A percentile compares a stretch with the other conserved stretches of the same genome.
phyloP scores from a whole-genome alignment of 2,113 vertebrate genomes.

The Tamias sibiricus region DNA sequence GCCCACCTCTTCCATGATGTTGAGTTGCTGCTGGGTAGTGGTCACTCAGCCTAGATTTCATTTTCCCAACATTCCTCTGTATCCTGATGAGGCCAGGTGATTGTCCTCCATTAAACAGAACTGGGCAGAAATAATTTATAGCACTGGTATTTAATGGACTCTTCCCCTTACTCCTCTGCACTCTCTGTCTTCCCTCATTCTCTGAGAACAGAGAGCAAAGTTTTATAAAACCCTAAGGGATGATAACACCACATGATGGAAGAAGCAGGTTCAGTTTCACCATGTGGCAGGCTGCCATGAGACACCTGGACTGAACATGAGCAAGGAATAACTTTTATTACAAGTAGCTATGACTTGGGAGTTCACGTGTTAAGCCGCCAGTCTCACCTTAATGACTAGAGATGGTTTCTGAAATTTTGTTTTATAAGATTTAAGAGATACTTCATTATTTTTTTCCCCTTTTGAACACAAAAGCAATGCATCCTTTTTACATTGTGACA shows the following conservation, averaged over 20 bases:
- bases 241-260: neutral
- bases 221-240: neutral
- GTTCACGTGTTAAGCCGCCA: neutral
- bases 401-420: neutral
- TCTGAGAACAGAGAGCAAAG: neutral
- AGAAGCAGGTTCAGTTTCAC: neutral
- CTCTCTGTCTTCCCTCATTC: neutral
- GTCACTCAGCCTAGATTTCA: neutral
- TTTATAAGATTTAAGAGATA: neutral
- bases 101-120: neutral
- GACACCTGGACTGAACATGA: neutral
- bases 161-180: neutral
- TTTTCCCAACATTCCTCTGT: neutral
- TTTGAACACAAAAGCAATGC: neutral
- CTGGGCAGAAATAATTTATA: neutral
- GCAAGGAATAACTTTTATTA: neutral
- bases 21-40: neutral
- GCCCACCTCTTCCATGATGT: fast-evolving
- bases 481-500: neutral
- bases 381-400: neutral
- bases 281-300: neutral
- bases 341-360: neutral
- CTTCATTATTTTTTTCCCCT: neutral
- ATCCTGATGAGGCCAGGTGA: neutral
- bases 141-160: neutral